Conservation (phyloP, 2,888 invertebrate species). For the Maniola hyperantus region DNA sequence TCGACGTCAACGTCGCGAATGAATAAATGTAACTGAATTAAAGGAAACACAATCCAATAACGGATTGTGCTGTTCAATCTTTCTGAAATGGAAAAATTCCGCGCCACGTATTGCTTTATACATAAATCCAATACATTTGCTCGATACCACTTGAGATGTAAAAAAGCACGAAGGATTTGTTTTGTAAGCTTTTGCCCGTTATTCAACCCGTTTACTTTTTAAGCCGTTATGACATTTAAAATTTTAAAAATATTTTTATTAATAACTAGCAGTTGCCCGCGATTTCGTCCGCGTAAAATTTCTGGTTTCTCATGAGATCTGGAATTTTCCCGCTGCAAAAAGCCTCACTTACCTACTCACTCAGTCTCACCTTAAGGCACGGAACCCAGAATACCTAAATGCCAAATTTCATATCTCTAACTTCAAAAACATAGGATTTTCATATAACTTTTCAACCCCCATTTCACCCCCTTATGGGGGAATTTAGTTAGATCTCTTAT, state of each 20-base stretch:
- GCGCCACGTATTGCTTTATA: conserved; percentile 20
- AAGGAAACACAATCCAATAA: conserved; percentile 34
- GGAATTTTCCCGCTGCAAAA: too few relatives aligned
- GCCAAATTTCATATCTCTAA: too few relatives aligned
- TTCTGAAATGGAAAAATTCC: conserved; percentile 20
- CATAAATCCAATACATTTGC: conserved; percentile 24
- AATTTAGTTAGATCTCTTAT: too few relatives aligned
- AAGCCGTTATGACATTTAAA: not conserved
- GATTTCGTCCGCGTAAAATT: too few relatives aligned
- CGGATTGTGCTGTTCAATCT: conserved; percentile 29
- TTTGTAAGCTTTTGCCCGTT: conserved; percentile 6
- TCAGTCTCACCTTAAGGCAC: too few relatives aligned
- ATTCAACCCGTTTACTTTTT: not conserved
- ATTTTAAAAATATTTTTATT: not conserved
- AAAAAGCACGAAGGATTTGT: conserved; percentile 5
- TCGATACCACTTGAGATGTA: conserved; percentile 9
- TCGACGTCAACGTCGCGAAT: conserved; percentile 16
- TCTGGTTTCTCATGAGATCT: too few relatives aligned
- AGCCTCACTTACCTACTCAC: too few relatives aligned
- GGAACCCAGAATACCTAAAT: too few relatives aligned
- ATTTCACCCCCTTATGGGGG: too few relatives aligned
- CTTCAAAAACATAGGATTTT: too few relatives aligned
- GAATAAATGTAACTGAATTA: conserved; percentile 36
- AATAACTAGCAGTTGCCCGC: not conserved
- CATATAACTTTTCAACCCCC: too few relatives aligned